phyloP scores from a whole-genome alignment of 2,797 vertebrate species.

The Malacoctenus gilli region DNA sequence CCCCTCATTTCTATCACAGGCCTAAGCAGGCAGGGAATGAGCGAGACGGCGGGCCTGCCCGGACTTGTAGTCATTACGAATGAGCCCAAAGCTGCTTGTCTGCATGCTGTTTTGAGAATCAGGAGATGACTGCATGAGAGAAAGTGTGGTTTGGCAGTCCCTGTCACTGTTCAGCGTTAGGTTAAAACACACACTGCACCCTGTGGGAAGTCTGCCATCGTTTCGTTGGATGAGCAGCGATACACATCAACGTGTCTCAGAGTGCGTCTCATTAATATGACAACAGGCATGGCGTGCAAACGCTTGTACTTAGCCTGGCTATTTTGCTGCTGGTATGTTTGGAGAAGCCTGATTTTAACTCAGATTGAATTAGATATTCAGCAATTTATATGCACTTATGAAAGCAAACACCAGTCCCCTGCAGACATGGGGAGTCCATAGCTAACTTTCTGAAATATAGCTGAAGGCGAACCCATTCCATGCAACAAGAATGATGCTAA shows the following conservation, averaged over 20 bases:
- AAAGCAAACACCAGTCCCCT: conserved; percentile 8
- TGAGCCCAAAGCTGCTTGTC: conserved; percentile 63
- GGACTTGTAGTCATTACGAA: conserved; percentile 56
- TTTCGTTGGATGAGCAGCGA: conserved; percentile 29
- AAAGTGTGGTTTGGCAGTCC: conserved; percentile 37
- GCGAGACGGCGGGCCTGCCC: conserved; percentile 30
- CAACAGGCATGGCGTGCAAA: conserved; percentile 17
- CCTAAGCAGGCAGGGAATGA: conserved; percentile 52
- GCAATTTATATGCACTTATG: conserved; percentile 10
- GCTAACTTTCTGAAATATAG: conserved; percentile 14
- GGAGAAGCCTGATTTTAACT: conserved; percentile 25
- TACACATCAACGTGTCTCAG: conserved; percentile 39
- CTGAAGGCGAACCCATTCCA: conserved; percentile 15
- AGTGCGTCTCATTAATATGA: conserved; percentile 46
- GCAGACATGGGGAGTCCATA: neutral
- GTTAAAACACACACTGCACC: conserved; percentile 28
- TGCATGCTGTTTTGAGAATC: conserved; percentile 53
- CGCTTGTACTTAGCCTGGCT: conserved; percentile 19
- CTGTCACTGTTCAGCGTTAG: conserved; percentile 40
- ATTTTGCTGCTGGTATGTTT: conserved; percentile 11
- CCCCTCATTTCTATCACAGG: conserved; percentile 46
- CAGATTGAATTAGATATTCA: conserved; percentile 28
- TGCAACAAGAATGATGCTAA: conserved; percentile 2
- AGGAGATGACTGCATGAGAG: conserved; percentile 38
- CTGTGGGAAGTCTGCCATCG: conserved; percentile 21